Percentiles rank a stretch among this genome's conserved stretches.
phyloP scores from a whole-genome alignment of 2,888 invertebrate genomes.

The Formica aserva region DNA sequence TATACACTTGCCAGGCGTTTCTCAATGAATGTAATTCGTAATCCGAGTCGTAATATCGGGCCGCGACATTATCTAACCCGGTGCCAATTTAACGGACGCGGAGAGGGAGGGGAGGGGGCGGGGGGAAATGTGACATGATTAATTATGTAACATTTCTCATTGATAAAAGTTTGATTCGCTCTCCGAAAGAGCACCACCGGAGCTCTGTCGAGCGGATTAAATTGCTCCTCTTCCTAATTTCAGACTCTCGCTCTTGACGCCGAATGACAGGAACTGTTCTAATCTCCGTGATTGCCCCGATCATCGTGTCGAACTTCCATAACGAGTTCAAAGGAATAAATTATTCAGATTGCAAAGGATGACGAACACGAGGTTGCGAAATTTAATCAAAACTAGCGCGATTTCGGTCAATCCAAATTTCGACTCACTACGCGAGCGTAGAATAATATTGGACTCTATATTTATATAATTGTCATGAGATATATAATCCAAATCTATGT shows the following conservation, averaged over 20 bases:
- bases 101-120: not conserved
- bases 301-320: conserved; percentile 12
- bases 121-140: conserved; percentile 15
- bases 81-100: conserved; percentile 37
- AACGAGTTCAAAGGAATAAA: conserved; percentile 12
- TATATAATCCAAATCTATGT: not conserved
- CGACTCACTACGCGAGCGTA: not conserved
- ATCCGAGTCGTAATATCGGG: conserved; percentile 51
- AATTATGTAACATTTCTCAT: conserved; percentile 32
- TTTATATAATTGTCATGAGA: not conserved
- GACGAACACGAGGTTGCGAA: not conserved
- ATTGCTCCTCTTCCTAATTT: conserved; percentile 38
- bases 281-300: conserved; percentile 34
- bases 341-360: conserved; percentile 14
- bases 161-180: conserved; percentile 44
- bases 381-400: not conserved
- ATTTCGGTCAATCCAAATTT: not conserved
- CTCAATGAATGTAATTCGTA: conserved; percentile 34
- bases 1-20: conserved; percentile 21
- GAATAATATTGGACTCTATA: not conserved
- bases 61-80: conserved; percentile 55
- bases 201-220: conserved; percentile 29
- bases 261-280: conserved; percentile 44
- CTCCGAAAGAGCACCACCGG: not conserved
- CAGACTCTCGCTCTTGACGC: not conserved